Evolutionary conservation across 2,113 vertebrate species (phyloP).

Genomic region (Gnathonemus echidnorhynchus): DNA sequence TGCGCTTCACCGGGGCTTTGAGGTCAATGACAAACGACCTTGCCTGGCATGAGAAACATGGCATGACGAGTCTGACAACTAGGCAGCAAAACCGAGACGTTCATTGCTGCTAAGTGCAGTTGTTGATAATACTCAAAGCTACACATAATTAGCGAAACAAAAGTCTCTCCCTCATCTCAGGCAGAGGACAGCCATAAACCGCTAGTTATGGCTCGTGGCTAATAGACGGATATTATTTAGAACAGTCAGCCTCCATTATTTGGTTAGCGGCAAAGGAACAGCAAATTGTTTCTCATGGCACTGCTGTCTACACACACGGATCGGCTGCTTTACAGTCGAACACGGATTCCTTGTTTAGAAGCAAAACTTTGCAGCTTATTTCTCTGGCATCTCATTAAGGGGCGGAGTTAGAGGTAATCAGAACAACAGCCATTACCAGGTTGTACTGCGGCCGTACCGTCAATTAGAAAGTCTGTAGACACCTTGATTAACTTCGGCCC

Average conservation of each 20-base stretch:
- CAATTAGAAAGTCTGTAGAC: slow-evolving; percentile 7
- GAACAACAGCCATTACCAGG: neutral
- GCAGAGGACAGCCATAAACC: neutral
- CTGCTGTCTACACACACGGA: too few species aligned
- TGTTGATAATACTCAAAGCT: neutral
- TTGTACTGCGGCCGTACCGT: neutral
- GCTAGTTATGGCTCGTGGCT: neutral
- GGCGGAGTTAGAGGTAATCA: neutral
- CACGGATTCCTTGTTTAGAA: neutral
- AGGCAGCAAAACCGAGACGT: neutral
- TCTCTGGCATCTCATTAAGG: neutral
- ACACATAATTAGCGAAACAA: neutral
- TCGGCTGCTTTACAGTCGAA: neutral
- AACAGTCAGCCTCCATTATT: neutral
- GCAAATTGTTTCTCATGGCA: neutral
- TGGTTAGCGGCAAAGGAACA: neutral
- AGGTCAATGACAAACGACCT: neutral
- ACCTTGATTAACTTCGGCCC: slow-evolving; percentile 14
- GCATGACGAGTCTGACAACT: neutral
- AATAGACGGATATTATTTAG: neutral
- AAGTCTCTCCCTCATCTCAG: neutral
- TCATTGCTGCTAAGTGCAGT: neutral
- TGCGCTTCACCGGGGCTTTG: neutral
- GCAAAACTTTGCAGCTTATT: neutral
- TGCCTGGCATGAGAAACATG: neutral